These are phyloP conservation scores for Physella acuta DNA, from an alignment of 1,140 invertebrate genomes.

Conservation along the genomic window DNA sequence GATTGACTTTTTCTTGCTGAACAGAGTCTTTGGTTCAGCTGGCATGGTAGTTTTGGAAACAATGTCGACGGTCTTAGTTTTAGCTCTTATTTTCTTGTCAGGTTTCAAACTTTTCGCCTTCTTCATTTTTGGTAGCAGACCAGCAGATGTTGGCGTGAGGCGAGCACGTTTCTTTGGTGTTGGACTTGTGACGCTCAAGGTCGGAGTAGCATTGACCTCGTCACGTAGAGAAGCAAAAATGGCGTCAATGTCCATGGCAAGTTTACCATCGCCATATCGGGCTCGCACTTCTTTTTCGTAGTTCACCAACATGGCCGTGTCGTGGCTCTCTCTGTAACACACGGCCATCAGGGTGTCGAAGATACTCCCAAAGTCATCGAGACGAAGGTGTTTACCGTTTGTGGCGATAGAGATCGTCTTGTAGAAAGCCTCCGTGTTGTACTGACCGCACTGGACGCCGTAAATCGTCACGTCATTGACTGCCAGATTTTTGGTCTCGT, in stretches of 20 bases:
- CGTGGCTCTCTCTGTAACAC: constrained; percentile 32
- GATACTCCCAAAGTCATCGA: constrained; percentile 32
- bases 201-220: no score
- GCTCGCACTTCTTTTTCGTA: constrained; percentile 26
- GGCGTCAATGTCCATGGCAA: constrained; percentile 20
- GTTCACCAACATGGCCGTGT: constrained; percentile 13
- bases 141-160: no score
- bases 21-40: neutral
- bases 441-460: constrained; percentile 31
- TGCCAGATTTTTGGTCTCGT: constrained; percentile 36
- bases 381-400: no score
- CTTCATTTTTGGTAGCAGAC: no score
- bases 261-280: neutral
- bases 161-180: no score
- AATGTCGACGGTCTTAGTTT: no score
- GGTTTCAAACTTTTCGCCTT: no score
- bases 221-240: constrained; percentile 30
- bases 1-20: neutral
- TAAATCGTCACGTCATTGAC: no score
- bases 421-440: constrained; percentile 23
- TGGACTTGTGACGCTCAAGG: no score
- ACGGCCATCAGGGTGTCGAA: constrained; percentile 42
- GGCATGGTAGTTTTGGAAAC: no score
- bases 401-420: no score
- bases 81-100: no score